Evolutionary conservation across 2,888 invertebrate genomes (phyloP).

Genomic region (Polyploca ridens): DNA sequence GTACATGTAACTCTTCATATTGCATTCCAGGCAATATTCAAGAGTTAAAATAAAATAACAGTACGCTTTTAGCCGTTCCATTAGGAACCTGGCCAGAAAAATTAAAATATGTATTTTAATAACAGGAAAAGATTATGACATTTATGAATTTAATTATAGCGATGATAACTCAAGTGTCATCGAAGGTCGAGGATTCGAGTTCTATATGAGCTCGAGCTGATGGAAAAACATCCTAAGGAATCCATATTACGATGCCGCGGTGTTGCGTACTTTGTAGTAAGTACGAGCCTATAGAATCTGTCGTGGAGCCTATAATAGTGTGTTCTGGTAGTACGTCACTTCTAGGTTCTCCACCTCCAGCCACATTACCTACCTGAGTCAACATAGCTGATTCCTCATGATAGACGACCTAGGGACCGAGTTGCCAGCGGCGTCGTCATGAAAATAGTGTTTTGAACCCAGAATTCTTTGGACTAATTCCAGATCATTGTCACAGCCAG

Average conservation of each 20-base stretch:
- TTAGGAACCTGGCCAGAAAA: neutral
- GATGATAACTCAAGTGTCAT: too few relatives aligned
- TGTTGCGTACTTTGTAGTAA: too few relatives aligned
- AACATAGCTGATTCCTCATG: constrained; percentile 21
- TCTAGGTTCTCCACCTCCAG: too few relatives aligned
- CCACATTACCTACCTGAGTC: constrained; percentile 7
- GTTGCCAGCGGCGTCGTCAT: constrained; percentile 2
- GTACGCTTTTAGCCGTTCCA: neutral
- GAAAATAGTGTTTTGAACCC: constrained; percentile 54
- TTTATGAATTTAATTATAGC: too few relatives aligned
- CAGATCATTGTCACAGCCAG: constrained; percentile 47
- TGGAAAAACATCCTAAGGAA: too few relatives aligned
- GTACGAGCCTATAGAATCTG: too few relatives aligned
- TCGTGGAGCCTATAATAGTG: too few relatives aligned
- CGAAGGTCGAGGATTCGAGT: too few relatives aligned
- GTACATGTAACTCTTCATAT: too few relatives aligned
- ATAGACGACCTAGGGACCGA: neutral
- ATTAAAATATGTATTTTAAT: constrained; percentile 12
- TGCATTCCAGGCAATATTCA: neutral
- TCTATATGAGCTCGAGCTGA: too few relatives aligned
- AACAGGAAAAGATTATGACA: neutral
- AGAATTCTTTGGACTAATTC: constrained; percentile 75
- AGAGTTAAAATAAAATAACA: neutral
- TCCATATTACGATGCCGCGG: too few relatives aligned
- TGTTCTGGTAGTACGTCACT: too few relatives aligned